These are phyloP conservation scores for Axea sp. DNA, from an alignment of 2,888 invertebrate species.

Conservation along the genomic window DNA sequence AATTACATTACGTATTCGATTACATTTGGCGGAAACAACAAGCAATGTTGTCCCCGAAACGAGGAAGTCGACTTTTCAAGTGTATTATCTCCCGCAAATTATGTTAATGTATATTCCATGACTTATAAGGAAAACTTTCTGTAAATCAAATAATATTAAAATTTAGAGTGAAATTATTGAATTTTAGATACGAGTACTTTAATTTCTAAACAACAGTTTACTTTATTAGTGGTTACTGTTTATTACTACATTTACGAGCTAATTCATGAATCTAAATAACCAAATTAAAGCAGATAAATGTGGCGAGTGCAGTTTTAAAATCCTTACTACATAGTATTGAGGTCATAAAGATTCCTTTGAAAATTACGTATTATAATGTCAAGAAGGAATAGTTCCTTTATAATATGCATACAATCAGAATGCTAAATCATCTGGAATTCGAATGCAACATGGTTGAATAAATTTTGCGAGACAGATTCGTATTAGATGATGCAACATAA, in stretches of 20 bases:
- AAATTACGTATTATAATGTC: constrained; percentile 21
- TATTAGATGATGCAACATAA: constrained; percentile 21
- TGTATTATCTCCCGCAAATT: constrained; percentile 42
- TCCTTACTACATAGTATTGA: constrained; percentile 11
- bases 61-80: constrained; percentile 25
- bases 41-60: constrained; percentile 28
- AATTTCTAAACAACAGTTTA: constrained; percentile 12
- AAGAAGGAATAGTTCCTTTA: constrained; percentile 24
- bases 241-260: constrained; percentile 5
- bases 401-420: constrained; percentile 32
- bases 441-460: constrained; percentile 23
- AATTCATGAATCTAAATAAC: constrained; percentile 29
- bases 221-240: no score
- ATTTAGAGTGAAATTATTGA: constrained; percentile 14
- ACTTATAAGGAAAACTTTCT: constrained; percentile 13
- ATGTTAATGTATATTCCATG: constrained; percentile 46
- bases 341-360: constrained; percentile 16
- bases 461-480: constrained; percentile 21
- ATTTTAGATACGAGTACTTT: constrained; percentile 4
- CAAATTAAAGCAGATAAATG: constrained; percentile 28
- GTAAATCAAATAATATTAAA: constrained; percentile 46
- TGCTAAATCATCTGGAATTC: constrained; percentile 41
- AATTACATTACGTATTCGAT: constrained; percentile 69
- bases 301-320: constrained; percentile 13
- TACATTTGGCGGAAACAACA: constrained; percentile 61